Base-by-base conservation (phyloP, 1,140 invertebrate species). In the Manduca sexta region DNA sequence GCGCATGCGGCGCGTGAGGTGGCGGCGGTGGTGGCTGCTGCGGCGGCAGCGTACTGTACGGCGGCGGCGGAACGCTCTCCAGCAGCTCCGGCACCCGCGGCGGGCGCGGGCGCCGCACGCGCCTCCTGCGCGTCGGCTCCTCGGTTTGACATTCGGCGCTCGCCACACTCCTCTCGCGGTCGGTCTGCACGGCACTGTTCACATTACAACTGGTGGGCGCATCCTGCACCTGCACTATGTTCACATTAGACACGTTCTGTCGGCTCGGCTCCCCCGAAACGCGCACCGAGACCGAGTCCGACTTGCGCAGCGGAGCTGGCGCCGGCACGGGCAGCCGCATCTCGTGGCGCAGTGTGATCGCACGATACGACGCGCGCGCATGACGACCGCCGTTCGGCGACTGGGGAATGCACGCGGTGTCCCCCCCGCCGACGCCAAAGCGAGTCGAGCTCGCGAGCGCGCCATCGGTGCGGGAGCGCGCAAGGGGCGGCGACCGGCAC, bases 241-340 rank as follows among this genome's bases (percentile, higher is more conserved):
- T 74, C 69, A 81, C 82, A 82, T 69, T 80, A 59, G 75, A 80
- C 73, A 72, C 78, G 51, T 73, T 65, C 29, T 59, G 60, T 51
- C 61, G 75, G 67, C 69, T 74, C 68, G 70, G 71, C 64, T 75
- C 73, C 56, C 71, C 76, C 53, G 72, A 75, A 39, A 84, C 82
- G 60, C 78, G 76, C 68, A 80, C 76, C 47, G 74, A 79, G 60
- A 80, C 77, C 64, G 80, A 77, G 56, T 75, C 75, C 57, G 72
- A 75, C 64, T 78, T 78, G 54, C 71, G 69, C 56, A 76, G 62
- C 63, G 72, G 69, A 56, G 76, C 75, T 59, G 80, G 77, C 76
- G 84, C 77, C 75, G 84, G 82, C 51, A 86, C 84, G 52, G 80
- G 78, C 73, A 86, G 69, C 76, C 84, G 84, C 84, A 86, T 86